Evolutionary conservation across 37 sponge, comb jelly and placozoan species (phyloP).

Genomic region (Theonella swinhoei): DNA sequence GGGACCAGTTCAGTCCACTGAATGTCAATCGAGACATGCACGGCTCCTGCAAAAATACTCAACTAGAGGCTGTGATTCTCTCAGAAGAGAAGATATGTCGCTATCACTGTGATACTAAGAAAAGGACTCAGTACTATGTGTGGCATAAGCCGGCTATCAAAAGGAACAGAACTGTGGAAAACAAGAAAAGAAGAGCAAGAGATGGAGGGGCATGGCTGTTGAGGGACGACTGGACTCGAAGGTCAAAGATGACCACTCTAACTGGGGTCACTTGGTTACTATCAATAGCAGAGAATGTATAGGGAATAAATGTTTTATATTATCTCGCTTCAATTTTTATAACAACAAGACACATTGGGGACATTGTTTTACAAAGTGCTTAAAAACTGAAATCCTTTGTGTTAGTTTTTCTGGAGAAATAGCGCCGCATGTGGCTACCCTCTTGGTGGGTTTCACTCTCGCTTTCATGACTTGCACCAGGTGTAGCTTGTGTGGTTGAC

Average conservation of each 20-base stretch:
- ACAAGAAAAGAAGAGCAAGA: conserved; percentile 2
- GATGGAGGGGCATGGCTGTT: conserved; percentile 23
- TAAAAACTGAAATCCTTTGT: conserved; percentile 5
- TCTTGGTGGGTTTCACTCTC: not conserved
- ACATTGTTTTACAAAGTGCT: too few relatives aligned
- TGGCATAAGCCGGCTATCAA: conserved; percentile 34
- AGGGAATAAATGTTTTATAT: too few relatives aligned
- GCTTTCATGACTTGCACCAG: not conserved
- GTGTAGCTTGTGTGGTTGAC: not conserved
- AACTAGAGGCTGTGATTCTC: conserved; percentile 9
- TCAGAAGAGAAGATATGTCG: conserved; percentile 23
- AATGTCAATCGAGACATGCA: not conserved
- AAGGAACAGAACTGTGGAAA: conserved; percentile 15
- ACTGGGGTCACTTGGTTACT: not conserved
- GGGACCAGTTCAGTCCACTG: not conserved
- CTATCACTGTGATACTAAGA: not conserved
- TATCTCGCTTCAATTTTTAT: too few relatives aligned
- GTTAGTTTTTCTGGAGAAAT: not conserved
- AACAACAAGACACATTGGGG: too few relatives aligned
- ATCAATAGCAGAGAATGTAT: not conserved
- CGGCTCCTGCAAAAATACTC: not conserved
- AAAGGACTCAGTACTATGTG: conserved; percentile 13
- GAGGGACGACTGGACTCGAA: not conserved
- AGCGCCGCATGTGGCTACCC: not conserved
- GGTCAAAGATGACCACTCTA: not conserved